Percentiles rank a stretch among this genome's conserved stretches.
phyloP scores from a whole-genome alignment of 2,797 vertebrate genomes.

The Malacoctenus gilli region DNA sequence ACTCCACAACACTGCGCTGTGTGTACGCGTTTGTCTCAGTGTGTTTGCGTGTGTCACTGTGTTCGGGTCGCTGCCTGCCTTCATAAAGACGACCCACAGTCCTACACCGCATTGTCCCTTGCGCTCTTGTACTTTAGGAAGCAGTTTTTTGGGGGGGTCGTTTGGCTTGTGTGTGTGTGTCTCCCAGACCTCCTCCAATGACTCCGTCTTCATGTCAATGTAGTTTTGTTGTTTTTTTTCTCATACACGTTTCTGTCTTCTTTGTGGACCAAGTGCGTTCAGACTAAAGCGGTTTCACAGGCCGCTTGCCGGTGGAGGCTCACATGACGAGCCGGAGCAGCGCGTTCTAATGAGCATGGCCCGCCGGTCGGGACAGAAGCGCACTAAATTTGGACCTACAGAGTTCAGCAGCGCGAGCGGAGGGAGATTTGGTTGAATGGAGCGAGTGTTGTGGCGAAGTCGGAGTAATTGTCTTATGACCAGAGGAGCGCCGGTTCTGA shows the following conservation, averaged over 20 bases:
- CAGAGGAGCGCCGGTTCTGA: constrained; percentile 32
- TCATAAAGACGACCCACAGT: too few relatives aligned
- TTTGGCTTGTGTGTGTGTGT: constrained; percentile 43
- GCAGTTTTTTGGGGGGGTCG: too few relatives aligned
- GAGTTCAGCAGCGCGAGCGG: constrained; percentile 14
- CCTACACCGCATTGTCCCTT: too few relatives aligned
- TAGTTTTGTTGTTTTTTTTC: too few relatives aligned
- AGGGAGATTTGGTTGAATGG: constrained; percentile 36
- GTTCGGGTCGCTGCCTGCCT: too few relatives aligned
- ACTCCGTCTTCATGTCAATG: too few relatives aligned
- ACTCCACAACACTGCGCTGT: constrained; percentile 59
- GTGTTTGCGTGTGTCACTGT: constrained; percentile 11
- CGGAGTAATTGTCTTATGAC: constrained; percentile 49
- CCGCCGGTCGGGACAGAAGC: constrained; percentile 25
- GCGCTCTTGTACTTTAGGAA: too few relatives aligned
- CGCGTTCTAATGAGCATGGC: constrained; percentile 31
- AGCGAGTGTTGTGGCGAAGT: constrained; percentile 45
- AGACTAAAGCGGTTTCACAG: constrained; percentile 23
- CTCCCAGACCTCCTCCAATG: too few relatives aligned
- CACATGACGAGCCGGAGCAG: constrained; percentile 34
- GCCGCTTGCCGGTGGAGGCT: constrained; percentile 19
- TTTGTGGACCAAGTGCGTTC: constrained; percentile 18
- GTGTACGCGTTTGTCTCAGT: constrained; percentile 13
- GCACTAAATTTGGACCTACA: constrained; percentile 20
- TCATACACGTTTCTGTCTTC: constrained; percentile 7